A percentile compares a stretch with the other conserved stretches of the same genome.
Evolutionary conservation across 2,888 invertebrate genomes (phyloP).

Genomic region (Hydrotaea cyrtoneurina): DNA sequence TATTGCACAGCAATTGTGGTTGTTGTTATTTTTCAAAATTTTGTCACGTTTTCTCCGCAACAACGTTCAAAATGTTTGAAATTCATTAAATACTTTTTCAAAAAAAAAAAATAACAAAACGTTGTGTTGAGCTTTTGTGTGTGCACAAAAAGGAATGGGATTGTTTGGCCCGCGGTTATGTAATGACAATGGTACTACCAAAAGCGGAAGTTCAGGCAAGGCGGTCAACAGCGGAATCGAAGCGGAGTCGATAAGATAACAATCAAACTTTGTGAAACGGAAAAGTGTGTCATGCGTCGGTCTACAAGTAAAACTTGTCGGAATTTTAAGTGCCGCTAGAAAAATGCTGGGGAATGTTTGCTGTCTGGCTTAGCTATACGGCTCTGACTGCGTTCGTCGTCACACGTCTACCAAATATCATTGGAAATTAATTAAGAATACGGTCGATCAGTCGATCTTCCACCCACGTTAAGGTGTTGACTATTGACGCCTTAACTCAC

Average conservation of each 20-base stretch:
- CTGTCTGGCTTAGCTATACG: no score
- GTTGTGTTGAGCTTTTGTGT: background rate
- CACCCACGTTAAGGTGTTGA: no score
- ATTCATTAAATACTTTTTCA: slow-evolving; percentile 16
- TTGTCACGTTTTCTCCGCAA: slow-evolving; percentile 21
- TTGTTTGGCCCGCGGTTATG: slow-evolving; percentile 27
- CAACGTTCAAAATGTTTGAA: slow-evolving; percentile 16
- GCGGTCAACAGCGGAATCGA: slow-evolving; percentile 1
- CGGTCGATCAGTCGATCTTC: no score
- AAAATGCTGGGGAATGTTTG: no score
- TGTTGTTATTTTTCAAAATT: slow-evolving; percentile 20
- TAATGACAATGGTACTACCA: slow-evolving; percentile 24
- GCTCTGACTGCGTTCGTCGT: no score
- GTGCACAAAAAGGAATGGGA: background rate
- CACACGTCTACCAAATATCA: no score
- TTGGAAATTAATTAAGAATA: no score
- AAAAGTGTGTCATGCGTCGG: slow-evolving; percentile 9
- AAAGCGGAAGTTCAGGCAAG: slow-evolving; percentile 12
- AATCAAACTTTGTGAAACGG: background rate
- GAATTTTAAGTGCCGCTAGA: background rate
- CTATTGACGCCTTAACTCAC: no score
- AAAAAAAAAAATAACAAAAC: background rate
- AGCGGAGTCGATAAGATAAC: slow-evolving; percentile 7
- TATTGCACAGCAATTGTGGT: slow-evolving; percentile 11
- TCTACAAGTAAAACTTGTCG: background rate